These are phyloP conservation scores for Steinernema feltiae DNA, from an alignment of 1,140 invertebrate genomes.

Conservation along the genomic window DNA sequence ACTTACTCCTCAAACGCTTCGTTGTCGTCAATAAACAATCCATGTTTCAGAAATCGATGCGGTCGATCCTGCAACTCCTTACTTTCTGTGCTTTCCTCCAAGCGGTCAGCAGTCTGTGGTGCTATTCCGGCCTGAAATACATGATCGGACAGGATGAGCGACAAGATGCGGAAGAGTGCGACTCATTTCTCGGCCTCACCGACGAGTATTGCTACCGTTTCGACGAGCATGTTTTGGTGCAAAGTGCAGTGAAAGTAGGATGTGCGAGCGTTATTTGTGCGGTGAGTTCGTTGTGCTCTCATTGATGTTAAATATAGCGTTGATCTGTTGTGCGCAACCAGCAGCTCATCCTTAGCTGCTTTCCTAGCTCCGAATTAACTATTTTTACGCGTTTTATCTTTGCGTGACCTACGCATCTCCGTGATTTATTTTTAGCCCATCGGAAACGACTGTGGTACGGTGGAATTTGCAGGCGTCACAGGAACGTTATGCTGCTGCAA, in stretches of 20 bases:
- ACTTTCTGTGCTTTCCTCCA: neutral
- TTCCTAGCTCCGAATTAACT: too few relatives aligned
- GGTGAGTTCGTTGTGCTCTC: neutral
- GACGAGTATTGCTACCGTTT: conserved; percentile 20
- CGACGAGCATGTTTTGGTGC: neutral
- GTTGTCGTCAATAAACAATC: too few relatives aligned
- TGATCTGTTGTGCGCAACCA: neutral
- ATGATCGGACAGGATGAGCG: conserved; percentile 19
- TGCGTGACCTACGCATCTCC: neutral
- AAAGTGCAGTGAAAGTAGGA: conserved; percentile 19
- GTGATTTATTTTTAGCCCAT: neutral
- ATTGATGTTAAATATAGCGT: neutral
- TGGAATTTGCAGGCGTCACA: neutral
- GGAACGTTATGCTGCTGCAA: neutral
- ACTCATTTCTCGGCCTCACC: conserved; percentile 18
- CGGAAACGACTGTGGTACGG: neutral
- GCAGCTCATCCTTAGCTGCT: neutral
- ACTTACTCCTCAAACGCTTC: too few relatives aligned
- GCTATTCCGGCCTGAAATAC: conserved; percentile 21
- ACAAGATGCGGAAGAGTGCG: conserved; percentile 19
- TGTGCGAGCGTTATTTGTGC: conserved; percentile 18
- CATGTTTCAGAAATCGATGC: too few relatives aligned
- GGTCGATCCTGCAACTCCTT: too few relatives aligned
- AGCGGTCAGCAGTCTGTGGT: conserved; percentile 5
- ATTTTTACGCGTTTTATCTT: neutral